phyloP scores from a whole-genome alignment of 2,113 vertebrate species.

The Alouatta palliata region DNA sequence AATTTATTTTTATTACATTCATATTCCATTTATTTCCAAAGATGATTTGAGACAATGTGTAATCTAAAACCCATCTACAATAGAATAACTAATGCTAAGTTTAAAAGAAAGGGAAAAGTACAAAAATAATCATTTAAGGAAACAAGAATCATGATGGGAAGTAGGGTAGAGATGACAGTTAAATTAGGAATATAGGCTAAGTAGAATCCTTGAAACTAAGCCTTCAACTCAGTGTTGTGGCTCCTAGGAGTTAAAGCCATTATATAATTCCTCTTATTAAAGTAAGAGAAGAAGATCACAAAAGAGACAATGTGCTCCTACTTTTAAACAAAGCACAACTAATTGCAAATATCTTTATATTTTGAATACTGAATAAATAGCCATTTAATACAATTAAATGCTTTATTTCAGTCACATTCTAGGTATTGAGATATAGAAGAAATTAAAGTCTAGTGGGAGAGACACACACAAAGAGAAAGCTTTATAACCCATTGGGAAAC shows the following conservation, averaged over 20 bases:
- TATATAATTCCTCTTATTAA: constrained; percentile 19
- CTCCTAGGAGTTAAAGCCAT: constrained; percentile 26
- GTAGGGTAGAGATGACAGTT: background rate
- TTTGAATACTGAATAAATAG: background rate
- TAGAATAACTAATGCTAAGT: background rate
- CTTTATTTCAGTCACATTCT: background rate
- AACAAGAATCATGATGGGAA: background rate
- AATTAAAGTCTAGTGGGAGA: background rate
- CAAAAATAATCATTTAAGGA: constrained; percentile 14
- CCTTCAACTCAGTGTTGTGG: background rate
- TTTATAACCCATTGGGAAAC: background rate
- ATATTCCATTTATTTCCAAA: constrained; percentile 13
- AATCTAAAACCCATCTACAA: background rate
- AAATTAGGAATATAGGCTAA: constrained; percentile 33
- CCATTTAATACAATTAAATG: background rate
- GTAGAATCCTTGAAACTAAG: background rate
- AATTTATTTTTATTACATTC: constrained; percentile 16
- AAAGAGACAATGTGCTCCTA: background rate
- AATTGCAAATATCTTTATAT: background rate
- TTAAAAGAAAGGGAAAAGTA: background rate
- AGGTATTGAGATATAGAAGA: background rate
- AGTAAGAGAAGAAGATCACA: constrained; percentile 18
- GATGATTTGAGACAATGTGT: background rate
- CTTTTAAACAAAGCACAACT: constrained; percentile 33
- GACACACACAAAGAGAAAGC: background rate